Conservation (phyloP, 2,888 invertebrate species). For the Hirtodrosophila trivittata region DNA sequence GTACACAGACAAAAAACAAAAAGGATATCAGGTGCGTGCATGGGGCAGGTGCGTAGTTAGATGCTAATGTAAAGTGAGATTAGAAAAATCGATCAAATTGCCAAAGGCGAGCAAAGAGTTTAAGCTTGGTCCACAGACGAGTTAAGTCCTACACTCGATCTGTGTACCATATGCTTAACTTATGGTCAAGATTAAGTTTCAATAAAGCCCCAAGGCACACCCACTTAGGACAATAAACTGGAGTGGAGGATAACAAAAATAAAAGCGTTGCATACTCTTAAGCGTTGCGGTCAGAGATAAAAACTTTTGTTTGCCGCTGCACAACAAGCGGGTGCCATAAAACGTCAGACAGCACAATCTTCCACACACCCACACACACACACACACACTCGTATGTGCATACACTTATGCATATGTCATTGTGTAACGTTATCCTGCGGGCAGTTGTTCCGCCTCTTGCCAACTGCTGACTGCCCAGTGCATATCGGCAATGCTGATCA, state of each 20-base stretch:
- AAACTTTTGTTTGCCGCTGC: conserved; percentile 34
- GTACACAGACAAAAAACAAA: conserved; percentile 43
- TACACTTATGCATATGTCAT: conserved; percentile 47
- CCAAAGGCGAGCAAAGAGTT: not conserved
- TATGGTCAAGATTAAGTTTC: not conserved
- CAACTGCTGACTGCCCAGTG: conserved; percentile 12
- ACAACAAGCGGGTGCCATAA: conserved; percentile 44
- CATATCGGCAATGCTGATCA: conserved; percentile 66
- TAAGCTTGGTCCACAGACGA: conserved; percentile 4
- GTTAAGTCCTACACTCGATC: conserved; percentile 13
- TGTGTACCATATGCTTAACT: not conserved
- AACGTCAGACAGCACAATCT: conserved; percentile 44
- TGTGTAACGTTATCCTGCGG: conserved; percentile 50
- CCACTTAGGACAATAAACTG: not conserved
- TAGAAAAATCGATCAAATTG: conserved; percentile 60
- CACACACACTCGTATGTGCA: conserved; percentile 23
- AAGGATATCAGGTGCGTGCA: conserved; percentile 18
- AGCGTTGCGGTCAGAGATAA: conserved; percentile 49
- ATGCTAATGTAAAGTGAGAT: conserved; percentile 50
- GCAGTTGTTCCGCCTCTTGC: conserved; percentile 5
- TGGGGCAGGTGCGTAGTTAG: conserved; percentile 19
- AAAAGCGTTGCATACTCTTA: conserved; percentile 44
- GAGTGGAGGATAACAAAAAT: conserved; percentile 14
- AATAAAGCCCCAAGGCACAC: not conserved
- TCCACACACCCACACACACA: conserved; percentile 43